Conservation (phyloP, 2,113 vertebrate genomes). For the Cebidichthys violaceus region DNA sequence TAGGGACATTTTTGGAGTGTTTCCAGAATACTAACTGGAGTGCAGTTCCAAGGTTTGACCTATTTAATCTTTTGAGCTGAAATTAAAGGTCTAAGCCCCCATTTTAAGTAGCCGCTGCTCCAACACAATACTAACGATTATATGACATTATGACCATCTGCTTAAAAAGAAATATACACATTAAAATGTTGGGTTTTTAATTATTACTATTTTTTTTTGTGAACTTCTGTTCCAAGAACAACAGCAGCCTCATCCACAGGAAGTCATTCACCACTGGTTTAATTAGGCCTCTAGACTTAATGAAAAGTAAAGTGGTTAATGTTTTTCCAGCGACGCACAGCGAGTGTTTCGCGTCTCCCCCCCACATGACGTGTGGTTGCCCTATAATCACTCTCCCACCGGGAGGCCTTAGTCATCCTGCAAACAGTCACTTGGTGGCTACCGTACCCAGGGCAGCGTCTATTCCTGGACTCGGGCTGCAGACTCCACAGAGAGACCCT, state of each 20-base stretch:
- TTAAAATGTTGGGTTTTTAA: not conserved
- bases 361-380: slow-evolving; percentile 25
- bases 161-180: not conserved
- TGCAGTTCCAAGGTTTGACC: slow-evolving; percentile 18
- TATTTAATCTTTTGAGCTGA: slow-evolving; percentile 37
- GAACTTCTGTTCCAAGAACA: slow-evolving; percentile 14
- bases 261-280: slow-evolving; percentile 22
- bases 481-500: slow-evolving; percentile 53
- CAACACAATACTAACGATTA: not conserved
- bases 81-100: slow-evolving; percentile 10
- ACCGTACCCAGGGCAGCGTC: slow-evolving; percentile 54
- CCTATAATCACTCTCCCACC: slow-evolving; percentile 48
- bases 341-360: not conserved
- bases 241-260: not conserved
- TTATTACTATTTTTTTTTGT: too few species aligned
- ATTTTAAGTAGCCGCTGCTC: slow-evolving; percentile 1
- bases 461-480: slow-evolving; percentile 63
- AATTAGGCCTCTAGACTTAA: slow-evolving; percentile 21
- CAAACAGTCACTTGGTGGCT: slow-evolving; percentile 49
- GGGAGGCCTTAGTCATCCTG: slow-evolving; percentile 51
- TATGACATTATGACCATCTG: not conserved
- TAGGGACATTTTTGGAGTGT: not conserved
- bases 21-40: slow-evolving; percentile 23
- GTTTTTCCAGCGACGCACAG: slow-evolving; percentile 26
- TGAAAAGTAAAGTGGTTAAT: slow-evolving; percentile 38